Percentiles rank a stretch among this genome's conserved stretches.
phyloP scores from a whole-genome alignment of 1,140 invertebrate genomes.

The Panagrolaimus sp. region DNA sequence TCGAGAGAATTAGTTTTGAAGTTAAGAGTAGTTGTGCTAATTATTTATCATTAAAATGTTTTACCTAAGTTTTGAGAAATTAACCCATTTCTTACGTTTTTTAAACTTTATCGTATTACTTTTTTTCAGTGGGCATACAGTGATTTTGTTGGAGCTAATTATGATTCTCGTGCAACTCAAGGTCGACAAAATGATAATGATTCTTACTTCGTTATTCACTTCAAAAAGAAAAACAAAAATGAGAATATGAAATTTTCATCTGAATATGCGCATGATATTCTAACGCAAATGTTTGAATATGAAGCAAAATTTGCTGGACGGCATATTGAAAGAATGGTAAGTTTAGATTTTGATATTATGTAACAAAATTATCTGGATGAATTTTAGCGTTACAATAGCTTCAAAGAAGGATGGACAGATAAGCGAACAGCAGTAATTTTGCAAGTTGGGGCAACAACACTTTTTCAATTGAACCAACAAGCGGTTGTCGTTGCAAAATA shows the following conservation, averaged over 20 bases:
- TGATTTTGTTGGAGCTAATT: slow-evolving; percentile 60
- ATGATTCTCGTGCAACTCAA: slow-evolving; percentile 8
- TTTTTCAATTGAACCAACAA: slow-evolving; percentile 82
- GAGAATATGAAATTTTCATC: slow-evolving; percentile 96
- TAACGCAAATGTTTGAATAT: slow-evolving; percentile 83
- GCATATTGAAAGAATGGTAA: slow-evolving; percentile 34
- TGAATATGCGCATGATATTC: slow-evolving; percentile 81
- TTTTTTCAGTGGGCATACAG: slow-evolving; percentile 64
- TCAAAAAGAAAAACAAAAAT: slow-evolving; percentile 78
- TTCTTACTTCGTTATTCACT: slow-evolving; percentile 71
- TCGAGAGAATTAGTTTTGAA: too few relatives aligned
- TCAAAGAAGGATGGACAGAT: slow-evolving; percentile 92
- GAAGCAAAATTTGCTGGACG: slow-evolving; percentile 42
- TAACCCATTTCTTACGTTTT: slow-evolving; percentile 19
- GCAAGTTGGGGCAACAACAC: slow-evolving; percentile 78
- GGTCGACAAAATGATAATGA: slow-evolving; percentile 62
- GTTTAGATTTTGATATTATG: slow-evolving; percentile 18
- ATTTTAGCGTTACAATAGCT: slow-evolving; percentile 77
- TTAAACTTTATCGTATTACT: too few relatives aligned
- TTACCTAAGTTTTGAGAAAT: slow-evolving; percentile 60
- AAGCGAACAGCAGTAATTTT: slow-evolving; percentile 77
- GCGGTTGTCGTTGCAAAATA: slow-evolving; percentile 76
- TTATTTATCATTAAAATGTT: too few relatives aligned
- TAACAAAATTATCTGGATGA: slow-evolving; percentile 18
- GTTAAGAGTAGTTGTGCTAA: too few relatives aligned